phyloP scores from a whole-genome alignment of 2,888 invertebrate genomes.

The Platycnemis pennipes region DNA sequence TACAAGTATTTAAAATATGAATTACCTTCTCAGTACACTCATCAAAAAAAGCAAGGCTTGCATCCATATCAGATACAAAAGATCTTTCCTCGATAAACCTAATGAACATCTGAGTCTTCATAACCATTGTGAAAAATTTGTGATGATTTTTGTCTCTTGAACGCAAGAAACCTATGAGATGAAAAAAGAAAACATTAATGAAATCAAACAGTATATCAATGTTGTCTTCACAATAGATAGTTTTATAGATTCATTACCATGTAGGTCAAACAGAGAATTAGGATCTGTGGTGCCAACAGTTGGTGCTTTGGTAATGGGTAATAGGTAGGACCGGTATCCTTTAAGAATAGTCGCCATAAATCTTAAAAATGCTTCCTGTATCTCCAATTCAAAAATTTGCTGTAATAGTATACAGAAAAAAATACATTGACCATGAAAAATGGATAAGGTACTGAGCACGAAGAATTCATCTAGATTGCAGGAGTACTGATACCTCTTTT shows the following conservation, averaged over 20 bases:
- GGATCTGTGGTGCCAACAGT: slow-evolving; percentile 97
- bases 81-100: slow-evolving; percentile 99
- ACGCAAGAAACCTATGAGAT: slow-evolving; percentile 85
- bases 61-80: slow-evolving; percentile 98
- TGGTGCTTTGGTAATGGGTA: slow-evolving; percentile 96
- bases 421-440: background rate
- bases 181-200: slow-evolving; percentile 40
- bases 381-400: slow-evolving; percentile 94
- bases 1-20: slow-evolving; percentile 20
- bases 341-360: slow-evolving; percentile 96
- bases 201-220: background rate
- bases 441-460: background rate
- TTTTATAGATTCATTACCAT: slow-evolving; percentile 78
- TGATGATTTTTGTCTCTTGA: slow-evolving; percentile 90
- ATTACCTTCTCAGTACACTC: slow-evolving; percentile 93
- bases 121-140: slow-evolving; percentile 92
- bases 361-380: slow-evolving; percentile 97
- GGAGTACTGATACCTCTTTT: slow-evolving; percentile 84
- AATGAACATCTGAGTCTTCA: slow-evolving; percentile 98
- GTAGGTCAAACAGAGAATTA: slow-evolving; percentile 95
- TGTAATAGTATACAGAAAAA: slow-evolving; percentile 77
- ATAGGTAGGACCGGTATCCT: slow-evolving; percentile 92
- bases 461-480: background rate
- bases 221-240: background rate
- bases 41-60: slow-evolving; percentile 97